Evolutionary conservation across 2,797 vertebrate species (phyloP).

Genomic region (Artibeus lituratus): DNA sequence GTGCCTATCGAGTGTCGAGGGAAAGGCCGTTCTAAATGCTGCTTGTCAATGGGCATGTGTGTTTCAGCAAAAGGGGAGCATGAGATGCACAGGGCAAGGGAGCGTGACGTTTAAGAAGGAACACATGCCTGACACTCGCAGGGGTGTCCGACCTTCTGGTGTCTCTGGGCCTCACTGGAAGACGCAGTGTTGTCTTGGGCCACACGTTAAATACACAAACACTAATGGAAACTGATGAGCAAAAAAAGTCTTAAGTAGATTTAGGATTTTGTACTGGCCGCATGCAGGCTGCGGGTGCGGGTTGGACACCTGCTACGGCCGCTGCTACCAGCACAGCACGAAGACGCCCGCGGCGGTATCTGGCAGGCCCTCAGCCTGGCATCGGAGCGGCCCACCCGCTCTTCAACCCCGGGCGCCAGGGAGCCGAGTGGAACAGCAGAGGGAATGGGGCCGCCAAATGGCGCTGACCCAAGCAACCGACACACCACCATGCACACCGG

Average conservation of each 20-base stretch:
- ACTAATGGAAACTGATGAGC: too few relatives aligned
- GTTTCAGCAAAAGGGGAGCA: neutral
- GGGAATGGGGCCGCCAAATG: rapidly evolving
- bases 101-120: neutral
- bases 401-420: neutral
- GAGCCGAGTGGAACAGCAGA: neutral
- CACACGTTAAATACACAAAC: too few relatives aligned
- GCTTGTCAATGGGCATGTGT: neutral
- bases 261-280: too few relatives aligned
- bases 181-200: too few relatives aligned
- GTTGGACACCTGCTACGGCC: too few relatives aligned
- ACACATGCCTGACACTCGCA: neutral
- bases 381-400: too few relatives aligned
- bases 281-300: too few relatives aligned
- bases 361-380: neutral
- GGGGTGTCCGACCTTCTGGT: too few relatives aligned
- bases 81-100: neutral
- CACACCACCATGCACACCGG: neutral
- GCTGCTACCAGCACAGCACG: too few relatives aligned
- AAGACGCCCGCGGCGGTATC: rapidly evolving
- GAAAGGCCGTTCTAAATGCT: neutral
- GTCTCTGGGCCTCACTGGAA: too few relatives aligned
- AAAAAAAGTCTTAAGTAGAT: too few relatives aligned
- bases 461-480: rapidly evolving
- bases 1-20: rapidly evolving